phyloP scores from a whole-genome alignment of 2,797 vertebrate genomes.

The Vipera latastei region DNA sequence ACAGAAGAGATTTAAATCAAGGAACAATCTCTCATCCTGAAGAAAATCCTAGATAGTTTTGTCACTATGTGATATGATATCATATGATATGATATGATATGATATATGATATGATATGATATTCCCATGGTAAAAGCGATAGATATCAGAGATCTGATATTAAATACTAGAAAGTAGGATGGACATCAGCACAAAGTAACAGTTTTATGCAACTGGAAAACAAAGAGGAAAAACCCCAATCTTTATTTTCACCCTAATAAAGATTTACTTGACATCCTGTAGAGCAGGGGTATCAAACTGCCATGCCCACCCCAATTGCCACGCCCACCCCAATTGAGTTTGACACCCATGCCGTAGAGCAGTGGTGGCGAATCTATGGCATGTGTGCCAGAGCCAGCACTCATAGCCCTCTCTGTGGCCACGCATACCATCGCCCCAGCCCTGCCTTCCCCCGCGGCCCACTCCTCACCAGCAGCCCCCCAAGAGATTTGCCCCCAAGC shows the following conservation, averaged over 20 bases:
- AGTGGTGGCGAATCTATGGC: no score
- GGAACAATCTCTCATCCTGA: not conserved
- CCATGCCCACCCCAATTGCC: no score
- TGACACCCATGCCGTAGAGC: no score
- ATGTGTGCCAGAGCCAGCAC: no score
- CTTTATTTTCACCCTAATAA: not conserved
- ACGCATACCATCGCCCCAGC: no score
- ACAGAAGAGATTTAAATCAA: not conserved
- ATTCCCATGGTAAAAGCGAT: not conserved
- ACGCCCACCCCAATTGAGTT: no score
- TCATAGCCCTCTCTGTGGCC: no score
- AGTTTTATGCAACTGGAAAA: not conserved
- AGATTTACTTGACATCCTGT: not conserved
- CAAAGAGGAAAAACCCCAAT: not conserved
- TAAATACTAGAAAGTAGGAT: not conserved
- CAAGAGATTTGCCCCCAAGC: no score
- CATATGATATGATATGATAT: not conserved
- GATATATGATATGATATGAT: not conserved
- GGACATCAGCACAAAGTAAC: not conserved
- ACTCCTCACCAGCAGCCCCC: no score
- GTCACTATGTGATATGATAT: not conserved
- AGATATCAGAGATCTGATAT: not conserved
- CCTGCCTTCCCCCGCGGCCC: no score
- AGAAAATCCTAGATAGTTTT: not conserved
- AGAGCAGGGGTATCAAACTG: no score